Conservation (phyloP, 2,888 invertebrate species). For the Rhabditophanes sp. region DNA sequence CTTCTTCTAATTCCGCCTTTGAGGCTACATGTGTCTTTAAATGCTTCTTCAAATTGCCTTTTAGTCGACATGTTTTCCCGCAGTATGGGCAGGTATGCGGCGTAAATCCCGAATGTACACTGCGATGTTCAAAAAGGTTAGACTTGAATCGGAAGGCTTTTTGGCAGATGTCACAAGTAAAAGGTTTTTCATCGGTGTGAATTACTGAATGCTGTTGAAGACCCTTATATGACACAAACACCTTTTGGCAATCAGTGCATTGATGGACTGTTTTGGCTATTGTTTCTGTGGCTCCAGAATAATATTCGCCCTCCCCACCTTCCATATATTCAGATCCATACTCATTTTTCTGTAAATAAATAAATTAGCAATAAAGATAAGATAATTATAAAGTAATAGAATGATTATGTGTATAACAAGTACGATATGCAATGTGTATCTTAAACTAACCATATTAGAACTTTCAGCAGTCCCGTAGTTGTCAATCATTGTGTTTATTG, state of each 20-base stretch:
- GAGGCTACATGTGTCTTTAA: constrained; percentile 42
- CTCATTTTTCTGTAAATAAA: too few species aligned
- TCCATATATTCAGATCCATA: too few species aligned
- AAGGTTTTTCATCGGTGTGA: constrained; percentile 44
- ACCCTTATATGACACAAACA: constrained; percentile 44
- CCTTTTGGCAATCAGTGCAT: constrained; percentile 41
- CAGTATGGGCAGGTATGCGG: constrained; percentile 41
- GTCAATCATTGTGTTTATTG: too few species aligned
- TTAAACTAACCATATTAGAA: too few species aligned
- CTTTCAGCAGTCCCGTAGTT: too few species aligned
- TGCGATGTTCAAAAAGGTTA: constrained; percentile 43
- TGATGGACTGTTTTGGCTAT: constrained; percentile 39
- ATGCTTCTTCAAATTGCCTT: constrained; percentile 44
- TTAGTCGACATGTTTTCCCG: constrained; percentile 42
- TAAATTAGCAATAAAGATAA: too few species aligned
- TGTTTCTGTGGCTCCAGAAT: too few species aligned
- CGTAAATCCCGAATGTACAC: constrained; percentile 39
- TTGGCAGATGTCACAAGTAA: constrained; percentile 41
- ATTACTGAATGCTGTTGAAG: constrained; percentile 44
- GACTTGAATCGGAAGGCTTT: constrained; percentile 42
- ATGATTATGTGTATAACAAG: too few species aligned
- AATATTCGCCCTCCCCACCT: too few species aligned
- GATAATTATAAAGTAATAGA: too few species aligned
- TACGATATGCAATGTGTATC: too few species aligned
- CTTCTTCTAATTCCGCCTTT: constrained; percentile 42